Evolutionary conservation across 2,113 vertebrate species (phyloP).

Genomic region (Hydrolagus affinis): DNA sequence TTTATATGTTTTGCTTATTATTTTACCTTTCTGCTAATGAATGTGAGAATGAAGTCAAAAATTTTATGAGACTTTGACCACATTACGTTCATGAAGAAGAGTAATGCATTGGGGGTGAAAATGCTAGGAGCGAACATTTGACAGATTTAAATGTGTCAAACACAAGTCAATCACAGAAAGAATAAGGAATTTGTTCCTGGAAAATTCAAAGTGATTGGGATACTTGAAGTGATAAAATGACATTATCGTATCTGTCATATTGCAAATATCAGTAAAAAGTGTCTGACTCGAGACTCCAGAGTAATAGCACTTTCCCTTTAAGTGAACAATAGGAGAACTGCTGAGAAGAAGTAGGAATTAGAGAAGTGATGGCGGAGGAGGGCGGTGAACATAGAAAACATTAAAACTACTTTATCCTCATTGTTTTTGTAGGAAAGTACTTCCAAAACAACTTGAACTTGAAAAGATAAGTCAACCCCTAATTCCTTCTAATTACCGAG

Average conservation of each 20-base stretch:
- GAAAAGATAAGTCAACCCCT: background rate
- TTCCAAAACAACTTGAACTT: background rate
- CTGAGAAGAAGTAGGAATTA: background rate
- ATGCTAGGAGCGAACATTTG: background rate
- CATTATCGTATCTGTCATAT: background rate
- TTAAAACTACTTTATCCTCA: background rate
- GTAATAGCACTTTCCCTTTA: background rate
- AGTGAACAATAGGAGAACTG: background rate
- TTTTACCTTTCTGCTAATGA: background rate
- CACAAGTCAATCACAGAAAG: background rate
- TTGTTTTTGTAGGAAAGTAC: background rate
- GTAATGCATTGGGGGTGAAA: too few relatives aligned
- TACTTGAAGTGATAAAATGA: background rate
- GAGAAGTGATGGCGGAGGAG: background rate
- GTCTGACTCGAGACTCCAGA: background rate
- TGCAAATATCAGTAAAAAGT: background rate
- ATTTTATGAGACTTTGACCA: too few relatives aligned
- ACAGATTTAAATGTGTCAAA: background rate
- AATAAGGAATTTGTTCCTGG: slow-evolving; percentile 13
- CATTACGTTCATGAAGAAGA: too few relatives aligned
- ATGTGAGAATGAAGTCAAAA: background rate
- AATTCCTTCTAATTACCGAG: background rate
- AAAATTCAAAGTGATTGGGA: slow-evolving; percentile 5
- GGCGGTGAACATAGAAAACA: background rate
- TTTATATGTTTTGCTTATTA: background rate